Evolutionary conservation across 2,888 invertebrate genomes (phyloP).

Genomic region (Drosophila pseudotakahashii): DNA sequence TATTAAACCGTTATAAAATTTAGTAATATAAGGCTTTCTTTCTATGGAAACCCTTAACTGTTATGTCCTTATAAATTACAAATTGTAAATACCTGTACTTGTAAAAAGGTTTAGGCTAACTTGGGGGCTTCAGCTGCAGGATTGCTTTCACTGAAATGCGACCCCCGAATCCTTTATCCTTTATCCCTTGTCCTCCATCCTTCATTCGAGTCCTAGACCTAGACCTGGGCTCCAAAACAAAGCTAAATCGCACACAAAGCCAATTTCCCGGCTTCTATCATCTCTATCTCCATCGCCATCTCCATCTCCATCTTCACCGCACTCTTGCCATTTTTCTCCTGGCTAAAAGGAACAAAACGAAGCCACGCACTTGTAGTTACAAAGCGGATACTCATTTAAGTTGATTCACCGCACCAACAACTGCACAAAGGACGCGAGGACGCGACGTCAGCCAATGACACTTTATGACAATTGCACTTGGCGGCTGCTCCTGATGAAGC

Average conservation of each 20-base stretch:
- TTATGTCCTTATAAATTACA: neutral
- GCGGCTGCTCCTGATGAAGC: constrained; percentile 52
- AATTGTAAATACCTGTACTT: constrained; percentile 1
- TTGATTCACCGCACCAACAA: constrained; percentile 77
- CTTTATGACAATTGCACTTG: constrained; percentile 82
- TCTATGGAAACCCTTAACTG: no score
- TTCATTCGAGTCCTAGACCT: constrained; percentile 33
- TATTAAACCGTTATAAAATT: no score
- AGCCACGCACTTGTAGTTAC: constrained; percentile 65
- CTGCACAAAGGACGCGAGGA: constrained; percentile 47
- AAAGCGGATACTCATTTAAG: constrained; percentile 80
- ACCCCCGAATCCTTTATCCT: neutral
- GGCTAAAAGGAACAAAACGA: constrained; percentile 35
- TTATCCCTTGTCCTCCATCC: neutral
- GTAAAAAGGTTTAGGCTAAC: neutral
- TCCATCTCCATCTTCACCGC: constrained; percentile 1
- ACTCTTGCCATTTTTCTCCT: neutral
- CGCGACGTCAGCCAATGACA: constrained; percentile 78
- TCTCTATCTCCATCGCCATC: neutral
- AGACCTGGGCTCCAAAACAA: constrained; percentile 50
- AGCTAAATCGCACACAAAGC: constrained; percentile 68
- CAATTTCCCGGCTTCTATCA: constrained; percentile 51
- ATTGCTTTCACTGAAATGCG: constrained; percentile 18
- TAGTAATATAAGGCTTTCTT: no score
- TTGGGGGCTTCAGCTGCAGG: neutral